Evolutionary conservation across 2,113 vertebrate genomes (phyloP).

Genomic region (Rattus rattus): DNA sequence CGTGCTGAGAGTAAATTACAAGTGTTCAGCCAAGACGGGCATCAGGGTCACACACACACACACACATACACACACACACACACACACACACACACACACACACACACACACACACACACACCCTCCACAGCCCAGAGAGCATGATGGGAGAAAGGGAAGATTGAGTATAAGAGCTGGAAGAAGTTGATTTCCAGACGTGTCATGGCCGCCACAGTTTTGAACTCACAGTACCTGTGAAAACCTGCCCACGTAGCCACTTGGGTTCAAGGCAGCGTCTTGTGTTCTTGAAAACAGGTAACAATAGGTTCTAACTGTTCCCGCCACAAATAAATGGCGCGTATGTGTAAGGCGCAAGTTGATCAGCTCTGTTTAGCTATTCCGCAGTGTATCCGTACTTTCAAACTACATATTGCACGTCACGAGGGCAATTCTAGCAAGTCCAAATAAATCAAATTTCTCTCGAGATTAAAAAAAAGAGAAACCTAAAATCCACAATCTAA

Average conservation of each 20-base stretch:
- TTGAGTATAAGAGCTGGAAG: neutral
- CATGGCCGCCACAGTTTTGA: neutral
- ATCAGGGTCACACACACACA: neutral
- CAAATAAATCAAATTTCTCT: neutral
- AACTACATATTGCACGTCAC: neutral
- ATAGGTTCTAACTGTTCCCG: neutral
- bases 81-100: neutral
- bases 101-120: neutral
- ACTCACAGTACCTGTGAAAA: neutral
- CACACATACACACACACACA: neutral
- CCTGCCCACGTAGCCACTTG: neutral
- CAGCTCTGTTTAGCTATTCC: neutral
- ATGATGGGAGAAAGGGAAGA: neutral
- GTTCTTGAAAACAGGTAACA: neutral
- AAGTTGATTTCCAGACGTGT: neutral
- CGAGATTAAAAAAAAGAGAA: neutral
- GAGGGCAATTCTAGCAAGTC: neutral
- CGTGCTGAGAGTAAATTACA: neutral
- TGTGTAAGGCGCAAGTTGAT: neutral
- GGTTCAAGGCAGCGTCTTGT: neutral
- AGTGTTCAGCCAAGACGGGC: neutral
- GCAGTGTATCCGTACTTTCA: neutral
- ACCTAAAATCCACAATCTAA: neutral
- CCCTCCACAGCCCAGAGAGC: neutral
- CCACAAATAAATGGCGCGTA: neutral